Percentiles rank a stretch among this genome's conserved stretches.
These are phyloP conservation scores for Sus scrofa DNA, from an alignment of 2,113 vertebrate genomes.

Conservation along the genomic window DNA sequence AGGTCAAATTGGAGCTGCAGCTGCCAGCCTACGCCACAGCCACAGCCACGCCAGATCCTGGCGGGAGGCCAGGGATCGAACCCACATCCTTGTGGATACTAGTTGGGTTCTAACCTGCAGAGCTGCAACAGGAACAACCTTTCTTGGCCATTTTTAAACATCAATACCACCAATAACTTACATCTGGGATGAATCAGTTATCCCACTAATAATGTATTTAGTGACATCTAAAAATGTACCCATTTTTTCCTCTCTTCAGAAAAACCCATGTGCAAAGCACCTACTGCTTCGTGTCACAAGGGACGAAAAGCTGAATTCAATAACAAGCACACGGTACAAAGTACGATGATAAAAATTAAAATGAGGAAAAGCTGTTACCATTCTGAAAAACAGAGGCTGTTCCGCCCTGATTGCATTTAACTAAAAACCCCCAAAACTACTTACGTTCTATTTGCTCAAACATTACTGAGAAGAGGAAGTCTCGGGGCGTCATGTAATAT, in stretches of 20 bases:
- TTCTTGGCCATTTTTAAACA: constrained; percentile 25
- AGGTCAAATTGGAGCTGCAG: no score
- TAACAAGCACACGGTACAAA: not conserved
- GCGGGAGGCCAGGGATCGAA: no score
- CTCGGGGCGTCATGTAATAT: constrained; percentile 97
- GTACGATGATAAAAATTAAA: not conserved
- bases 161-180: not conserved
- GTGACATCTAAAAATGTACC: constrained; percentile 6
- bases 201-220: constrained; percentile 11
- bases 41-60: no score
- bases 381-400: constrained; percentile 1
- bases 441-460: constrained; percentile 95
- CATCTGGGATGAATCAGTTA: constrained; percentile 11
- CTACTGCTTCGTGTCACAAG: not conserved
- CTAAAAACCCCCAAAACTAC: constrained; percentile 75
- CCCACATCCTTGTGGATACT: no score
- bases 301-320: constrained; percentile 9
- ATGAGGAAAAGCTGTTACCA: not conserved
- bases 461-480: constrained; percentile 97
- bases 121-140: no score
- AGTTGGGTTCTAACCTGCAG: no score
- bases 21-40: no score
- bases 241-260: constrained; percentile 2
- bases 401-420: not conserved
- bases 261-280: not conserved